Base-by-base conservation (phyloP, 1,140 invertebrate species). In the Orius laevigatus region DNA sequence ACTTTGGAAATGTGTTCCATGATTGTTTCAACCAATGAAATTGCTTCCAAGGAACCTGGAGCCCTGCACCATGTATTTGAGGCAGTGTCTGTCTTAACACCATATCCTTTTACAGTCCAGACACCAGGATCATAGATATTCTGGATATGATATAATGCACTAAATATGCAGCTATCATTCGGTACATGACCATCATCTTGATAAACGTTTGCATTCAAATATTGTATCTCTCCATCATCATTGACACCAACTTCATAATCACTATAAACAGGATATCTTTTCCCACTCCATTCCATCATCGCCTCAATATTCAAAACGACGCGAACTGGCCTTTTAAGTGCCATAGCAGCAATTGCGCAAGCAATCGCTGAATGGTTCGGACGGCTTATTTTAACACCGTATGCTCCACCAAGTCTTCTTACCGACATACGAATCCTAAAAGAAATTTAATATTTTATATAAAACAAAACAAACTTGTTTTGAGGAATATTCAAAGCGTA, bases 1-100 rank as follows among this genome's bases (percentile, higher is more conserved):
- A 63, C 66, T 46, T 70, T 72, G 1, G 83, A 74, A 51, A 90
- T 79, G 58, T 84, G 79, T 56, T 92, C 85, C 70, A 93, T 82
- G 5, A 91, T 74, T 38, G 68, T 72, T 63, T 91, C 88, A 16
- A 77, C 74, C 58, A 78, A 66, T 9, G 70, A 71, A 12, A 79
- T 62, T 19, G 62, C 73, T 65, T 84, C 79, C 2, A 73, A 63
- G 0, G 72, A 69, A 20, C 75, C 71, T 39, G 80, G 80, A 8
- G 75, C 71, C 57, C 72, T 57, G 45, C 64, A 67, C 20, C 66
- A 76, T 0, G 76, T 76, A 48, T 79, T 80, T 0, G 65, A 65
- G 0, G 78, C 63, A 2, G 72, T 66, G 52, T 83, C 76, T 0
- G 79, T 78, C 32, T 63, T 62, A 0, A 72, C 69, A 42, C 70